A percentile compares a stretch with the other conserved stretches of the same genome.
These are phyloP conservation scores for Drosophila neoperkinsi DNA, from an alignment of 2,888 invertebrate species.

Conservation along the genomic window DNA sequence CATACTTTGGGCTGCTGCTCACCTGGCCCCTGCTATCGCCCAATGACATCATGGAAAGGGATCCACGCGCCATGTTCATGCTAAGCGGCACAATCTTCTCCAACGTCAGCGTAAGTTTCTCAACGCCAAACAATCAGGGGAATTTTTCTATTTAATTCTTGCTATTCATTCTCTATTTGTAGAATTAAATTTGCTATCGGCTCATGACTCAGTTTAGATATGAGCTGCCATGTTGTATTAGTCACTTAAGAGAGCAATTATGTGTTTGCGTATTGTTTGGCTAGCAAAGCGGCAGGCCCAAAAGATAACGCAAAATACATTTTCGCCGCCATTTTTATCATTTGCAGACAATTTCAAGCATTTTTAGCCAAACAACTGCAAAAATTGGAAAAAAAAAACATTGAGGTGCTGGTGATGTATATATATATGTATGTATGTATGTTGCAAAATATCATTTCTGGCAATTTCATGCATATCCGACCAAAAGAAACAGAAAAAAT, in stretches of 20 bases:
- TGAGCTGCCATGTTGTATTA: background rate
- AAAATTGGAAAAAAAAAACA: no score
- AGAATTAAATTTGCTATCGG: slow-evolving; percentile 13
- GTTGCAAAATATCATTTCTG: no score
- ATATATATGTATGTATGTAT: no score
- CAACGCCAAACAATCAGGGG: background rate
- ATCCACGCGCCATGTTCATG: slow-evolving; percentile 95
- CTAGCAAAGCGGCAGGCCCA: no score
- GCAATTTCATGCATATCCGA: no score
- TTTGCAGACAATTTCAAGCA: no score
- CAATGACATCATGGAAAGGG: slow-evolving; percentile 91
- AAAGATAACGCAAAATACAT: background rate
- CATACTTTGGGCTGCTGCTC: slow-evolving; percentile 91
- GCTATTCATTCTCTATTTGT: background rate
- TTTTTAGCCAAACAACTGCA: no score
- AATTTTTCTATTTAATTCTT: background rate
- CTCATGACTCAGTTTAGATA: slow-evolving; percentile 28
- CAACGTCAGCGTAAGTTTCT: slow-evolving; percentile 95
- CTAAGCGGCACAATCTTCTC: slow-evolving; percentile 98
- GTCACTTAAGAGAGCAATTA: background rate
- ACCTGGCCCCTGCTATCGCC: slow-evolving; percentile 94
- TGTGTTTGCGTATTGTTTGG: background rate
- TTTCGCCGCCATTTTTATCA: no score
- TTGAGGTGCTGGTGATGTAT: no score
- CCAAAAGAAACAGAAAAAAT: no score